Evolutionary conservation across 2,888 invertebrate genomes (phyloP).

Genomic region (Chydorus sphaericus): DNA sequence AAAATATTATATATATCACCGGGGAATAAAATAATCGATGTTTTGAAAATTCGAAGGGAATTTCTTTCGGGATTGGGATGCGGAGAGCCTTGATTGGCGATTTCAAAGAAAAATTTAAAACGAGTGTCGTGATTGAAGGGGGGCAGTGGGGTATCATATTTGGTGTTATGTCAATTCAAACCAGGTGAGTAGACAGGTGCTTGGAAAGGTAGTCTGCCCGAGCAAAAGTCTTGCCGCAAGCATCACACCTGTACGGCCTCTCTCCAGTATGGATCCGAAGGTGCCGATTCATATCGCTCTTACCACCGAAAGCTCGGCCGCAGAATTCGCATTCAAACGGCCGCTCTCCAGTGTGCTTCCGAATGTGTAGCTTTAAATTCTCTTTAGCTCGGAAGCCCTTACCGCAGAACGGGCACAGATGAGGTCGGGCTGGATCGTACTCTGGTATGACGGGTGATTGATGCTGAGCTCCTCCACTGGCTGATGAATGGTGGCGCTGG

Average conservation of each 20-base stretch:
- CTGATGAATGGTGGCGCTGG: too few species aligned
- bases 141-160: too few species aligned
- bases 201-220: constrained; percentile 80
- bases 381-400: constrained; percentile 84
- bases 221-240: constrained; percentile 82
- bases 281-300: constrained; percentile 73
- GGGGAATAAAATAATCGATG: too few species aligned
- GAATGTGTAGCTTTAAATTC: constrained; percentile 71
- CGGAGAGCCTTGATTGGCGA: too few species aligned
- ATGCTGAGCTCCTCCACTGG: too few species aligned
- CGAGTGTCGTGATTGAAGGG: too few species aligned
- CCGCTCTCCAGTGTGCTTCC: constrained; percentile 76
- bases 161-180: not conserved
- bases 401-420: constrained; percentile 50
- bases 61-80: too few species aligned
- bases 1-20: too few species aligned
- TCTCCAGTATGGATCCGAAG: constrained; percentile 78
- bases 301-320: constrained; percentile 75
- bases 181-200: constrained; percentile 65
- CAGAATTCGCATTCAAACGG: constrained; percentile 89
- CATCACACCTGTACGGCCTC: constrained; percentile 78
- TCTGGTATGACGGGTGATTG: too few species aligned
- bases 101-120: too few species aligned
- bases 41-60: too few species aligned
- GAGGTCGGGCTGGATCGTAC: constrained; percentile 15